Percentiles rank a stretch among this genome's conserved stretches.
Evolutionary conservation across 2,888 invertebrate genomes (phyloP).

Genomic region (Xylocampa areola): DNA sequence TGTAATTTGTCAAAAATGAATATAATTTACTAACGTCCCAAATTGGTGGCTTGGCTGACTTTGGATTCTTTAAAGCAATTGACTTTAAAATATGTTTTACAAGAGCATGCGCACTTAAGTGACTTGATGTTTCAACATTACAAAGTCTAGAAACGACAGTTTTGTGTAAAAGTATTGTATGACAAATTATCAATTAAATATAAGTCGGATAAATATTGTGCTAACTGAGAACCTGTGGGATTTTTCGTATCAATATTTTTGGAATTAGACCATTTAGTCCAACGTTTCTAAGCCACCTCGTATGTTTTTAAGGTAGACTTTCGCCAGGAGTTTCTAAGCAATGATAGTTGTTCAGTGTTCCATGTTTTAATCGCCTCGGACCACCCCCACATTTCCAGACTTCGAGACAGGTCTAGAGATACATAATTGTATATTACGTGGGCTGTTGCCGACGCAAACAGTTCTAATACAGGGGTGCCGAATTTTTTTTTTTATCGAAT

Average conservation of each 20-base stretch:
- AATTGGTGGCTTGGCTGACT: background rate
- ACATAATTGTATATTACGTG: slow-evolving; percentile 15
- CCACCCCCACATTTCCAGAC: slow-evolving; percentile 1
- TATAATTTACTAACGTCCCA: slow-evolving; percentile 6
- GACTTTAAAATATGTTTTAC: slow-evolving; percentile 13
- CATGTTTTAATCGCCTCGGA: slow-evolving; percentile 18
- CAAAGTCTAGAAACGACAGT: slow-evolving; percentile 43
- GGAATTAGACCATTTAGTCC: slow-evolving; percentile 40
- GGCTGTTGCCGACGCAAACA: slow-evolving; percentile 8
- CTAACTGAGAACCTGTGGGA: slow-evolving; percentile 34
- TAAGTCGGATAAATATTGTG: slow-evolving; percentile 33
- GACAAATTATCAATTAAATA: slow-evolving; percentile 25
- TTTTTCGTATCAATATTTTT: slow-evolving; percentile 25
- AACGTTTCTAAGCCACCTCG: slow-evolving; percentile 47
- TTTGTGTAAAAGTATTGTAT: slow-evolving; percentile 45
- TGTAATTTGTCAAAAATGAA: background rate
- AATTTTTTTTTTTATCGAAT: slow-evolving; percentile 38
- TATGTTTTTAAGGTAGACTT: slow-evolving; percentile 35
- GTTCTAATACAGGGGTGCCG: slow-evolving; percentile 4
- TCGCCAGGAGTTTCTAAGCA: too few species aligned
- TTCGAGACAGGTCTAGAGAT: background rate
- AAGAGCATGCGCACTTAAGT: slow-evolving; percentile 1
- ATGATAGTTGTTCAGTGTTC: slow-evolving; percentile 7
- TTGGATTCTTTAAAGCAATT: slow-evolving; percentile 7
- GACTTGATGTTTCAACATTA: slow-evolving; percentile 1